A percentile compares a stretch with the other conserved stretches of the same genome.
These are phyloP conservation scores for Endomychus coccineus DNA, from an alignment of 2,888 invertebrate genomes.

Conservation along the genomic window DNA sequence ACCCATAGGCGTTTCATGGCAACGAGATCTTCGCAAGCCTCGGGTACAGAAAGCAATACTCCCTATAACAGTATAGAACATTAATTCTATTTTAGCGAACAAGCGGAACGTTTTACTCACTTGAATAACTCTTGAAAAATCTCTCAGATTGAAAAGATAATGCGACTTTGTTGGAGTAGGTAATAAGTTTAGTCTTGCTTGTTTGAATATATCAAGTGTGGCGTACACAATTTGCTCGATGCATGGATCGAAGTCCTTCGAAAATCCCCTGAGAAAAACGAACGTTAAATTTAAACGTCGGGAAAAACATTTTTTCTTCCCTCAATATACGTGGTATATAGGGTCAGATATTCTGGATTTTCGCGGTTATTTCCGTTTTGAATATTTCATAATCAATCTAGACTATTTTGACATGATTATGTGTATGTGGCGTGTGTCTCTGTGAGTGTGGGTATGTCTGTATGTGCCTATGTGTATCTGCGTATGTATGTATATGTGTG, in stretches of 20 bases:
- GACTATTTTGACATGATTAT: too few relatives aligned
- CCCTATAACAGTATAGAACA: conserved; percentile 51
- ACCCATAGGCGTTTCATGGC: conserved; percentile 91
- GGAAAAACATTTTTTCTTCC: too few relatives aligned
- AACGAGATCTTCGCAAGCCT: conserved; percentile 76
- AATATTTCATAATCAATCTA: too few relatives aligned
- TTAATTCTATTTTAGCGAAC: not conserved
- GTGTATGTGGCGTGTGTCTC: too few relatives aligned
- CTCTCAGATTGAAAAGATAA: conserved; percentile 89
- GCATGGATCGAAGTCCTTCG: conserved; percentile 89
- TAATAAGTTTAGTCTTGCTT: conserved; percentile 70
- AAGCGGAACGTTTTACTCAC: too few relatives aligned
- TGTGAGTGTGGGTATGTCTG: too few relatives aligned
- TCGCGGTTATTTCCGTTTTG: too few relatives aligned
- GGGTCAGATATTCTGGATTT: too few relatives aligned
- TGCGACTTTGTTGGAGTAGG: conserved; percentile 93
- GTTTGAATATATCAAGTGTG: conserved; percentile 80
- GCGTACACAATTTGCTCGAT: conserved; percentile 81
- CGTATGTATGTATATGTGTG: too few relatives aligned
- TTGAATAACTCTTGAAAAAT: conserved; percentile 87
- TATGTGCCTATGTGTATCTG: too few relatives aligned
- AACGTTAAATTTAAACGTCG: too few relatives aligned
- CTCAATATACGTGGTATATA: too few relatives aligned
- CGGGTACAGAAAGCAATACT: conserved; percentile 83
- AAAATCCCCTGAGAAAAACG: conserved; percentile 77